Percentiles rank a stretch among this genome's conserved stretches.
Conservation (phyloP, 1,140 invertebrate genomes). For the Marisa cornuarietis region DNA sequence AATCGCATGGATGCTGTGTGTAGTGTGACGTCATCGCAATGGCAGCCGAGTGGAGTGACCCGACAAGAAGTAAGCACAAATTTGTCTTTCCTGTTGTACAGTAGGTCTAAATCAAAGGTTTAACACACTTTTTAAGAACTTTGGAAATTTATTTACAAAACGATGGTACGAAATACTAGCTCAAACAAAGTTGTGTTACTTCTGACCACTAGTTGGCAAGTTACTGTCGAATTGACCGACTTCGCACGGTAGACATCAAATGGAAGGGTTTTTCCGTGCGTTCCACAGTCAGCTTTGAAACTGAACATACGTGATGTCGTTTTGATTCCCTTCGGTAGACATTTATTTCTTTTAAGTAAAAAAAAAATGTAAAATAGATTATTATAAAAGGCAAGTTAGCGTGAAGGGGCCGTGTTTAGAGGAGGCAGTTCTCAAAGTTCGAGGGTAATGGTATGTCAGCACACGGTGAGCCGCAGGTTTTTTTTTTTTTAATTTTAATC, state of each 20-base stretch:
- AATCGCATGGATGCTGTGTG: constrained; percentile 6
- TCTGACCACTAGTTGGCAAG: constrained; percentile 12
- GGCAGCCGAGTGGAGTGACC: constrained; percentile 18
- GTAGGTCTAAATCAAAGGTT: no score
- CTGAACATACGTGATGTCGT: no score
- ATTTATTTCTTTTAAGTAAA: no score
- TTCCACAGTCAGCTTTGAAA: constrained; percentile 2
- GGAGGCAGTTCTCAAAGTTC: no score
- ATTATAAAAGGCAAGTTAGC: not conserved
- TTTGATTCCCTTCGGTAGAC: no score
- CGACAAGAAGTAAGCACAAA: constrained; percentile 8
- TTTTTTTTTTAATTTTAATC: constrained; percentile 6
- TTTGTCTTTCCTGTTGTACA: not conserved
- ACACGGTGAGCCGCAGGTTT: no score
- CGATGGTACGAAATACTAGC: no score
- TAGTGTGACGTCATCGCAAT: constrained; percentile 22
- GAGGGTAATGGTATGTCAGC: not conserved
- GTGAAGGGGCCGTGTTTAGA: not conserved
- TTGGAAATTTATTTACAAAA: no score
- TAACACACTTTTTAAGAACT: no score
- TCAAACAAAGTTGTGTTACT: not conserved
- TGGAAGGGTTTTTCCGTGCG: constrained; percentile 21
- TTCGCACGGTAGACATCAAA: constrained; percentile 3
- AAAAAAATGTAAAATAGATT: no score
- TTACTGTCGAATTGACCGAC: constrained; percentile 19